phyloP scores from a whole-genome alignment of 2,888 invertebrate species.

The Campoplex nolae region DNA sequence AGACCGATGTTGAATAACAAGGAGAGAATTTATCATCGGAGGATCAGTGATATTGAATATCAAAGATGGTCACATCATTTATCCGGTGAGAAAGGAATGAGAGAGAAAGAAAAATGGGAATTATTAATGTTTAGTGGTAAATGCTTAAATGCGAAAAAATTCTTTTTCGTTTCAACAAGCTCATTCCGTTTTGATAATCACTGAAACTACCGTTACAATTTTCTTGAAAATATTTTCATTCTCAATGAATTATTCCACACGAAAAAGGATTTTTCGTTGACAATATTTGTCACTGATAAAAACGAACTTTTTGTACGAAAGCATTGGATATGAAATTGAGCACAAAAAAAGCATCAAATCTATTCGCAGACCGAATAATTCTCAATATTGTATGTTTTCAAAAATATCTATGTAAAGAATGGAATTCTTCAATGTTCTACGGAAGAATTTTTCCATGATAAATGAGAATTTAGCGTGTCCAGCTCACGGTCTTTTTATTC shows the following conservation, averaged over 20 bases:
- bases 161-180: background rate
- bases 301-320: background rate
- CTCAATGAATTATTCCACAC: background rate
- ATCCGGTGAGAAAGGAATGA: background rate
- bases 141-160: background rate
- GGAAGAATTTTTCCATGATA: background rate
- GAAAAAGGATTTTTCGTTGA: background rate
- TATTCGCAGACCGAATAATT: background rate
- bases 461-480: conserved; percentile 5
- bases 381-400: background rate
- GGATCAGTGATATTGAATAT: conserved; percentile 5
- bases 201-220: background rate
- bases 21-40: conserved; percentile 14
- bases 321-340: background rate
- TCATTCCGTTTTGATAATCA: background rate
- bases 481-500: background rate
- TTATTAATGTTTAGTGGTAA: background rate
- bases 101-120: background rate
- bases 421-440: background rate
- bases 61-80: background rate
- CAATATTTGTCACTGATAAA: background rate
- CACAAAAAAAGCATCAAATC: background rate
- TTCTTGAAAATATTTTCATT: background rate
- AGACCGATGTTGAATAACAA: conserved; percentile 26
- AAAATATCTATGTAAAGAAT: background rate